phyloP scores from a whole-genome alignment of 2,888 invertebrate species.

The Drosophila kanekoi region DNA sequence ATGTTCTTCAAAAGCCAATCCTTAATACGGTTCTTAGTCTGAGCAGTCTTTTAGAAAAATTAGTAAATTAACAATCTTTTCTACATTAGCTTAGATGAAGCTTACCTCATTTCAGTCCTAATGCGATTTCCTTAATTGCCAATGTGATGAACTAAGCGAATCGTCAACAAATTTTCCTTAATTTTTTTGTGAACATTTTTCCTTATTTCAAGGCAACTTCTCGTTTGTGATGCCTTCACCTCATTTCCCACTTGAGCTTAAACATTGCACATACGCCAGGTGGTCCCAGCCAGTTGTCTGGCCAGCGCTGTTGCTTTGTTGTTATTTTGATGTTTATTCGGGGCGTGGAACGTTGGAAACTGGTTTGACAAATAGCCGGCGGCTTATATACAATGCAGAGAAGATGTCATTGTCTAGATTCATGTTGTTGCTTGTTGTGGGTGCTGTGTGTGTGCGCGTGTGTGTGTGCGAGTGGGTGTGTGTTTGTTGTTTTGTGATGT shows the following conservation, averaged over 20 bases:
- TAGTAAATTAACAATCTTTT: too few relatives aligned
- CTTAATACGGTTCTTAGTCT: too few relatives aligned
- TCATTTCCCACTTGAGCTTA: constrained; percentile 47
- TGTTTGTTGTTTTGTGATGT: constrained; percentile 40
- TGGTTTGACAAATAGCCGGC: constrained; percentile 76
- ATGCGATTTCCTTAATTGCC: neutral
- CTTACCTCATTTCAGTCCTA: constrained; percentile 7
- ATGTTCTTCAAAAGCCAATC: too few relatives aligned
- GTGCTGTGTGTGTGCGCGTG: constrained; percentile 8
- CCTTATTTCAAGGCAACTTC: neutral
- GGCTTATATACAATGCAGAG: constrained; percentile 73
- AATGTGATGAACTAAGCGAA: neutral
- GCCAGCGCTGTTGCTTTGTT: constrained; percentile 11
- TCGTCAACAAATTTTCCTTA: neutral
- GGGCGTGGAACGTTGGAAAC: constrained; percentile 51
- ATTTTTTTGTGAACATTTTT: constrained; percentile 8
- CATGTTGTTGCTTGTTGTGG: constrained; percentile 57
- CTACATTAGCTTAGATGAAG: neutral
- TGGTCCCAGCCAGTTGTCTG: constrained; percentile 30
- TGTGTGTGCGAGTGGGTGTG: neutral
- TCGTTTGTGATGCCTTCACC: constrained; percentile 46
- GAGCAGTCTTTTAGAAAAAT: too few relatives aligned
- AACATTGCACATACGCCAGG: constrained; percentile 48
- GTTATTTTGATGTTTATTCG: constrained; percentile 38
- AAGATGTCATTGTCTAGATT: constrained; percentile 75